Base-by-base conservation (phyloP, 2,888 invertebrate species). In the Stegophylla sp. region DNA sequence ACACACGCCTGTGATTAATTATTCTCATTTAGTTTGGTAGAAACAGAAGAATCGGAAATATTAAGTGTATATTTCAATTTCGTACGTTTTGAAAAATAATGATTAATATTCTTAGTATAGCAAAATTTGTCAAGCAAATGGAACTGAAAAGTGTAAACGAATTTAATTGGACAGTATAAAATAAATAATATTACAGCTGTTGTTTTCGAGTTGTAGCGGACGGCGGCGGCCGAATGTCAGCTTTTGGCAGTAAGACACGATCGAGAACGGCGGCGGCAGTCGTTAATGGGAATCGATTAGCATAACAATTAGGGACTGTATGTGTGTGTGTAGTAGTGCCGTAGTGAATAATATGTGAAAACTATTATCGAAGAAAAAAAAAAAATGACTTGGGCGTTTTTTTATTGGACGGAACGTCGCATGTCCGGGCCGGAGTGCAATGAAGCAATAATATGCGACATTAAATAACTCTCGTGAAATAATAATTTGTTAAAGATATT, bases 351-450 rank as follows among this genome's bases (percentile, higher is more conserved):
- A 5, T 34, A 34, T 34, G 26, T 45, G 12, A 28, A 69, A 48
- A 69, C 28, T 69, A 51, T 69, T 69, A 69, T 28, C n/a, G 48
- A 69, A 51, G 48, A 69, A 67, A 48, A 23, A 15, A 41, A 64
- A 64, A 64, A 64, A 66, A 43, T 17, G n/a, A 51, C 48, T 69
- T 69, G 69, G 67, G 48, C 69, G n/a, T 69, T 13, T 48, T 66
- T 51, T 69, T 69, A 69, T 69, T 51, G n/a, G 48, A 51, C 3
- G n/a, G 13, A 28, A n/a, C 23, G 15, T 66, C 3, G 12, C 10
- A 9, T 43, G 43, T 43, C 10, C 43, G 64, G 13, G 20, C 10
- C n/a, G 17, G 5, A n/a, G 34, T 34, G 34, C 7, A 34, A 34
- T 34, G 7, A 34, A n/a, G n/a, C 7, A 34, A 34, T 34, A 34